These are phyloP conservation scores for Gymnoscopelus braueri DNA, from an alignment of 2,797 vertebrate genomes.

Conservation along the genomic window DNA sequence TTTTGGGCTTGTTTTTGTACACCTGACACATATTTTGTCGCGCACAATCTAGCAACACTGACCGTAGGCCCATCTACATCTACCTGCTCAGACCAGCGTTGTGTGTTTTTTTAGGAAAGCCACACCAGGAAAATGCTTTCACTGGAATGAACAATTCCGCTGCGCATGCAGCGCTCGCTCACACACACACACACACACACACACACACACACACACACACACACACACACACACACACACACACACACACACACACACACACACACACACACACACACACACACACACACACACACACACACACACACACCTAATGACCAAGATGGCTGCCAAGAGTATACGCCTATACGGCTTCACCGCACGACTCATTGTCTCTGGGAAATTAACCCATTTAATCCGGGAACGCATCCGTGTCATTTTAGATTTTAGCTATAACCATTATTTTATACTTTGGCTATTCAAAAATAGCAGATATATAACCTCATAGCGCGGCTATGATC, in stretches of 20 bases:
- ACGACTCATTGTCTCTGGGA: constrained; percentile 51
- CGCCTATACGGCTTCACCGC: constrained; percentile 20
- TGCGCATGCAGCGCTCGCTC: too few relatives aligned
- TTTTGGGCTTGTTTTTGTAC: too few relatives aligned
- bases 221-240: neutral
- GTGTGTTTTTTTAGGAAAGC: too few relatives aligned
- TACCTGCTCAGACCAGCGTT: too few relatives aligned
- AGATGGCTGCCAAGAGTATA: constrained; percentile 58
- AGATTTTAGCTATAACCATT: too few relatives aligned
- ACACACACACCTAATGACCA: constrained; percentile 15
- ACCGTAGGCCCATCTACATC: too few relatives aligned
- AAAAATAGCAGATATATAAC: too few relatives aligned
- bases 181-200: neutral
- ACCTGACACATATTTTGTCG: too few relatives aligned
- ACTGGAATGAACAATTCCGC: constrained; percentile 12
- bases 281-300: neutral
- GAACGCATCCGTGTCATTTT: too few relatives aligned
- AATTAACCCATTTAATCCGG: constrained; percentile 7
- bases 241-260: neutral
- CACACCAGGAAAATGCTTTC: constrained; percentile 27
- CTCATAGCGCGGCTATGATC: too few relatives aligned
- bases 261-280: neutral
- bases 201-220: neutral
- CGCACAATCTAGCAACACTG: too few relatives aligned
- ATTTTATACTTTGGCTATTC: too few relatives aligned